These are phyloP conservation scores for Geococcyx californianus DNA, from an alignment of 2,113 vertebrate species.

Conservation along the genomic window DNA sequence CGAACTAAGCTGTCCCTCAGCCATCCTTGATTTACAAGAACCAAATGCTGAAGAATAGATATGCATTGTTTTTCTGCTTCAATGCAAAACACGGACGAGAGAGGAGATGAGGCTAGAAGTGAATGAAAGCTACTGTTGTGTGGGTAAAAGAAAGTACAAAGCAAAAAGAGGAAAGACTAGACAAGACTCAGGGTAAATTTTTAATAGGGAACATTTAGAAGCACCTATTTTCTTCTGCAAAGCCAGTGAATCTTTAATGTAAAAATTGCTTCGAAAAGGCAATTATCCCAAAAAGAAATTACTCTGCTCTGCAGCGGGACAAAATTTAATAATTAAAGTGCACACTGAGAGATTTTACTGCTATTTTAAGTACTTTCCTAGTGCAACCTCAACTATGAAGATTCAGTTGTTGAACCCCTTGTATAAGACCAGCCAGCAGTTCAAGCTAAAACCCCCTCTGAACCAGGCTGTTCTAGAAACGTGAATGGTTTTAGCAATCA, in stretches of 20 bases:
- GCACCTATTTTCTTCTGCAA: conserved; percentile 40
- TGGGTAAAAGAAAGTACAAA: background rate
- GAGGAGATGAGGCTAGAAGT: background rate
- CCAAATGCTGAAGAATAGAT: background rate
- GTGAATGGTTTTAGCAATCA: background rate
- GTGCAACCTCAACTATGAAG: background rate
- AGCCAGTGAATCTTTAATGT: conserved; percentile 61
- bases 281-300: conserved; percentile 58
- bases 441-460: background rate
- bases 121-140: background rate
- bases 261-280: conserved; percentile 47
- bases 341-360: conserved; percentile 38
- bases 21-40: background rate
- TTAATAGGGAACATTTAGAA: conserved; percentile 51
- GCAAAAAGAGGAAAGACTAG: conserved; percentile 2
- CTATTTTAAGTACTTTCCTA: conserved; percentile 59
- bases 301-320: conserved; percentile 19
- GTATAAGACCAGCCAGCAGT: background rate
- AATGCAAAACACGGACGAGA: background rate
- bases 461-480: background rate
- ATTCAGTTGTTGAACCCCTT: background rate
- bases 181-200: conserved; percentile 33
- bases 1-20: background rate
- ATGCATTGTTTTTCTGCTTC: background rate
- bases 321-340: conserved; percentile 60